Evolutionary conservation across 2,113 vertebrate genomes (phyloP).

Genomic region (Lepus europaeus): DNA sequence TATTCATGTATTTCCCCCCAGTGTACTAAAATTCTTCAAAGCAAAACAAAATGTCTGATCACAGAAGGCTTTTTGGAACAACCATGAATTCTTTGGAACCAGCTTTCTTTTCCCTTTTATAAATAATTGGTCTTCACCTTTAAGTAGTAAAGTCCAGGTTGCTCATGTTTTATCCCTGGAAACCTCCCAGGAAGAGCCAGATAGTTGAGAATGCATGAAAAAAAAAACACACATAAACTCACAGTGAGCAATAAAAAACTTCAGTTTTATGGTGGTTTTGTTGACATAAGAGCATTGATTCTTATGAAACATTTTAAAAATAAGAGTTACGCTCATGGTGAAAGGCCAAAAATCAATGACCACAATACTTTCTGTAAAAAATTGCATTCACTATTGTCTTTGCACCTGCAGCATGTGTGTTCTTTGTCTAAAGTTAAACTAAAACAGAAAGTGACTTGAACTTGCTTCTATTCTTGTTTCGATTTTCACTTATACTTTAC

Average conservation of each 20-base stretch:
- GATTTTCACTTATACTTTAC: not conserved
- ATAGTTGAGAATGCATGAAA: not conserved
- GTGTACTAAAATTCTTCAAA: not conserved
- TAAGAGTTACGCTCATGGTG: not conserved
- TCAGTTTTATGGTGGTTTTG: not conserved
- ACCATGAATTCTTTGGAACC: not conserved
- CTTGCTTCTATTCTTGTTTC: not conserved
- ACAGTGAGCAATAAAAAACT: not conserved
- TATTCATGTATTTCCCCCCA: not conserved
- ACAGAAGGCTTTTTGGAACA: not conserved
- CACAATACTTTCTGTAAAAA: not conserved
- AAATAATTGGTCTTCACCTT: conserved; percentile 34
- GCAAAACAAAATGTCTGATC: not conserved
- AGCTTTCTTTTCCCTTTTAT: not conserved
- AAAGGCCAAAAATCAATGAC: conserved; percentile 32
- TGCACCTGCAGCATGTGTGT: not conserved
- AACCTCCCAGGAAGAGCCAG: not conserved
- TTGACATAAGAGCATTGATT: not conserved
- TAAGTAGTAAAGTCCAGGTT: not conserved
- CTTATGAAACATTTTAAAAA: conserved; percentile 39
- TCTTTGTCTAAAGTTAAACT: conserved; percentile 13
- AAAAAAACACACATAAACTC: not conserved
- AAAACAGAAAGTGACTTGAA: conserved; percentile 17
- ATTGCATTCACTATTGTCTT: not conserved
- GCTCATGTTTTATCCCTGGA: not conserved